Base-by-base conservation (phyloP, 2,113 vertebrate species). In the Melanocharis versteri region DNA sequence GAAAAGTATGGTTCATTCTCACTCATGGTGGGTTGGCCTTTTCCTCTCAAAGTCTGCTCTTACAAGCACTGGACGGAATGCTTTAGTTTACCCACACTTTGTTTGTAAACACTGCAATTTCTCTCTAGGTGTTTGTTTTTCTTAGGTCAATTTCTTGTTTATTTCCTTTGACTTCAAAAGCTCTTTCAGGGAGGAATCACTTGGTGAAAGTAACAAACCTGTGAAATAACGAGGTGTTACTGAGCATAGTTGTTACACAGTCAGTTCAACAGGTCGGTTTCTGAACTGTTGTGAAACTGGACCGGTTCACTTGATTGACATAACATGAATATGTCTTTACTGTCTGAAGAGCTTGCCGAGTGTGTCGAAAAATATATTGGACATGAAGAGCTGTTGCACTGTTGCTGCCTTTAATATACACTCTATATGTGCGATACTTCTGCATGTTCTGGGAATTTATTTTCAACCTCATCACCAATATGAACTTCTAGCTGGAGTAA, bases 1-100 rank as follows among this genome's bases (percentile, higher is more conserved):
- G 7, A 8, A 37, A 22, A 69, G 10, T 14, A 0, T 7, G 22
- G 12, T 17, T 39, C 7, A 0, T 2, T 62, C 66, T 78, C 54
- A 31, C 17, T 24, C 7, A 16, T 56, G 37, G 6, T 30, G 37
- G 28, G 30, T 7, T 83, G 6, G 5, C 23, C 11, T 47, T 27
- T 18, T 66, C 9, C 21, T 70, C 24, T 24, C 21, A 14, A 30
- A 33, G 47, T 75, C 24, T 71, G 28, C 5, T 45, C 27, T 30
- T 16, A 4, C 0, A 19, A 51, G 24, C 61, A 6, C 8, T 30
- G 45, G 31, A 7, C 28, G 21, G 30, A 35, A 17, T 14, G 27
- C 3, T 66, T 44, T 48, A 3, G n/a, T 83, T 95, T 81, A 24
- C 17, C 15, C 1, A 3, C 10, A 2, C 37, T 31, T 65, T 1